Conservation (phyloP, 1,140 invertebrate species). For the Oscheius sp. region DNA sequence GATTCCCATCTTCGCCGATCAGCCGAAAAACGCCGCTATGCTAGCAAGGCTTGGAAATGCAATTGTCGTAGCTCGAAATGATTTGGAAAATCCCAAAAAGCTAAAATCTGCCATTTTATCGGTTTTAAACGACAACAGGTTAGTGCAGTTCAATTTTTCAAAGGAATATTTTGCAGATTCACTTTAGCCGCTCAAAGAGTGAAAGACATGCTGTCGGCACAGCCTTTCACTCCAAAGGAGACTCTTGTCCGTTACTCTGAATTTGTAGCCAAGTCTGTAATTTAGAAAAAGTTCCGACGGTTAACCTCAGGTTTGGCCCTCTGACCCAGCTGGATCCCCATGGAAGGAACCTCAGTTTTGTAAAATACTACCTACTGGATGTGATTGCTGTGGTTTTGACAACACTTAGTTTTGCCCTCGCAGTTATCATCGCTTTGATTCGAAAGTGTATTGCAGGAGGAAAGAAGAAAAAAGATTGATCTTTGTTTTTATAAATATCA, state of each 20-base stretch:
- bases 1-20: conserved; percentile 16
- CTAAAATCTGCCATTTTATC: not conserved
- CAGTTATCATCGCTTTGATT: too few species aligned
- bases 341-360: not conserved
- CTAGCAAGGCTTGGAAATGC: conserved; percentile 11
- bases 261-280: conserved; percentile 1
- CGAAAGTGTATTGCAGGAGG: too few species aligned
- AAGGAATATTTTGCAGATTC: conserved; percentile 16
- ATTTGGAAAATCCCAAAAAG: not conserved
- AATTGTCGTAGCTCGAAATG: not conserved
- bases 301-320: too few species aligned
- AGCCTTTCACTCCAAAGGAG: conserved; percentile 12
- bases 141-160: too few species aligned
- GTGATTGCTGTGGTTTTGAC: not conserved
- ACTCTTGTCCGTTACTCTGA: conserved; percentile 3
- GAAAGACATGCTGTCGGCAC: not conserved
- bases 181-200: not conserved
- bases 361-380: not conserved
- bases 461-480: too few species aligned
- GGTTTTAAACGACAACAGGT: too few species aligned
- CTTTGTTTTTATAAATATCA: too few species aligned
- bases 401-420: not conserved
- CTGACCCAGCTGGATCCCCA: conserved; percentile 15
- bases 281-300: too few species aligned
- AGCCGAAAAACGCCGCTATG: conserved; percentile 16